A percentile compares a stretch with the other conserved stretches of the same genome.
phyloP scores from a whole-genome alignment of 2,113 vertebrate genomes.

The Spilogale gracilis region DNA sequence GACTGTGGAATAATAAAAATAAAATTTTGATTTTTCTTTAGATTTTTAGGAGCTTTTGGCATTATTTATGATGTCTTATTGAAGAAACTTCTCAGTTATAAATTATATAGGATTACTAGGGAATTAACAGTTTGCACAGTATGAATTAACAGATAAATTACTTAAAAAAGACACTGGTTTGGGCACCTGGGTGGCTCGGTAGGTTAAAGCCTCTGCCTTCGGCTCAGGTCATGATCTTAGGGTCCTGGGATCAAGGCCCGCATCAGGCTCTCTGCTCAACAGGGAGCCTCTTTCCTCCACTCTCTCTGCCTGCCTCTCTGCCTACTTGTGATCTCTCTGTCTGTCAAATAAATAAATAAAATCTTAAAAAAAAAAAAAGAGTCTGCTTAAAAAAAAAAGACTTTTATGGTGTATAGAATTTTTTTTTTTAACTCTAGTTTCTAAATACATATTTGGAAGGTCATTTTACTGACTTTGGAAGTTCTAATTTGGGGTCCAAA shows the following conservation, averaged over 20 bases:
- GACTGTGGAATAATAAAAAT: not conserved
- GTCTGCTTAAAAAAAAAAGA: not conserved
- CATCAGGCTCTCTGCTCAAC: no score
- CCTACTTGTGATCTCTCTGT: no score
- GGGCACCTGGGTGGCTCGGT: no score
- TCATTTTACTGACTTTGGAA: conserved; percentile 31
- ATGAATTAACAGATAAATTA: conserved; percentile 44
- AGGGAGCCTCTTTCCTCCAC: no score
- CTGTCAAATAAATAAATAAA: no score
- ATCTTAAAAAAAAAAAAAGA: no score
- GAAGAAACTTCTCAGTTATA: not conserved
- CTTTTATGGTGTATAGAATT: not conserved
- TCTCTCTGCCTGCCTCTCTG: no score
- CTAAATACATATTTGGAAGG: conserved; percentile 2
- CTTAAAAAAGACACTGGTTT: not conserved
- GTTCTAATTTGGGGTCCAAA: not conserved
- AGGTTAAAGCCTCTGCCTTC: no score
- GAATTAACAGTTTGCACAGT: conserved; percentile 26
- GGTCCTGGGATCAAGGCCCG: no score
- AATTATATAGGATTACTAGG: not conserved
- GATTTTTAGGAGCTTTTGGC: not conserved
- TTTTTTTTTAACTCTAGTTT: conserved; percentile 4
- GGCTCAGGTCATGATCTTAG: no score
- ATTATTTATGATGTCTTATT: conserved; percentile 44
- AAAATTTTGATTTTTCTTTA: conserved; percentile 10